phyloP scores from a whole-genome alignment of 2,888 invertebrate genomes.

The Sesia apiformis region DNA sequence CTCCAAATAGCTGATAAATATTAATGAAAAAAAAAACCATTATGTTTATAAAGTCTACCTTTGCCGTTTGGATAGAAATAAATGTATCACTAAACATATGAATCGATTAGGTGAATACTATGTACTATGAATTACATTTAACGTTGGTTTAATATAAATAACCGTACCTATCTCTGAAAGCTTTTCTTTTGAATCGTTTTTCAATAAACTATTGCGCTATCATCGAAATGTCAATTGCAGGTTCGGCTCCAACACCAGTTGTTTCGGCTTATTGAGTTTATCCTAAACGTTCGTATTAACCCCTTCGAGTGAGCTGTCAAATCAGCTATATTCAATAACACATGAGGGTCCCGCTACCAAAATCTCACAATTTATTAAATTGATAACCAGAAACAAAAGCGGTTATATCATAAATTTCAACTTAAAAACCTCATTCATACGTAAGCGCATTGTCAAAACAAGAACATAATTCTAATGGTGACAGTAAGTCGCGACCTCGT shows the following conservation, averaged over 20 bases:
- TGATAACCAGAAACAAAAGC: constrained; percentile 58
- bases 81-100: too few species aligned
- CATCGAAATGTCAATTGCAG: constrained; percentile 65
- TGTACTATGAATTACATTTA: too few species aligned
- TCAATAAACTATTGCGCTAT: constrained; percentile 34
- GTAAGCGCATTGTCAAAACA: constrained; percentile 60
- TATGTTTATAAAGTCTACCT: background rate
- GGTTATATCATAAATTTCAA: constrained; percentile 53
- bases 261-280: constrained; percentile 69
- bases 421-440: constrained; percentile 50
- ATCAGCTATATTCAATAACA: constrained; percentile 55
- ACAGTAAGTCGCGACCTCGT: constrained; percentile 68
- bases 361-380: constrained; percentile 46
- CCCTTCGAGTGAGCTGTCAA: constrained; percentile 70
- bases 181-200: too few species aligned
- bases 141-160: too few species aligned
- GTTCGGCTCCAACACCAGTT: constrained; percentile 63
- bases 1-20: background rate
- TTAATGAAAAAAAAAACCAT: too few species aligned
- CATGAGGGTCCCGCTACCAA: constrained; percentile 47
- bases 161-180: too few species aligned
- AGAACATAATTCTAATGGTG: constrained; percentile 63
- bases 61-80: background rate
- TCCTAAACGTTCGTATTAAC: constrained; percentile 70
- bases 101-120: too few species aligned